phyloP scores from a whole-genome alignment of 2,888 invertebrate species.

The Amitus sp. region DNA sequence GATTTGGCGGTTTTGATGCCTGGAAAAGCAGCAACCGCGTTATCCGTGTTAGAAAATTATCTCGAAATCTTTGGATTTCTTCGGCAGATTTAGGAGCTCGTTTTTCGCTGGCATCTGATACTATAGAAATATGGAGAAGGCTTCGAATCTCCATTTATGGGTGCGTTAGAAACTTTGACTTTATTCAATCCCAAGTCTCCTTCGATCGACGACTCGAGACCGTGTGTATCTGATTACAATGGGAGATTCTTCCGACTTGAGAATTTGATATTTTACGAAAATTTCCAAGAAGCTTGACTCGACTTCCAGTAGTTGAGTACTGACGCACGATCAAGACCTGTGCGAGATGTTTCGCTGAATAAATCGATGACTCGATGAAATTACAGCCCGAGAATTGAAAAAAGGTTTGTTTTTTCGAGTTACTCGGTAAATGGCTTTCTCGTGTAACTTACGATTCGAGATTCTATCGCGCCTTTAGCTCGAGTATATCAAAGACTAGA shows the following conservation, averaged over 20 bases:
- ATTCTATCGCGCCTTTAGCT: slow-evolving; percentile 2
- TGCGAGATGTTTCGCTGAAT: not conserved
- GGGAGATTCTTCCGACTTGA: slow-evolving; percentile 31
- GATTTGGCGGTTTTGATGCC: slow-evolving; percentile 11
- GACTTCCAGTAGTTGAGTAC: not conserved
- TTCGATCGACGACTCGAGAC: slow-evolving; percentile 17
- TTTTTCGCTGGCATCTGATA: slow-evolving; percentile 16
- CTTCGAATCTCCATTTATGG: slow-evolving; percentile 46
- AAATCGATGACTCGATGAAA: not conserved
- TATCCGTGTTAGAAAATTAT: too few relatives aligned
- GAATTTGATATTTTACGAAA: slow-evolving; percentile 31
- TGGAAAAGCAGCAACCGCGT: not conserved
- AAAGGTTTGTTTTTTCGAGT: not conserved
- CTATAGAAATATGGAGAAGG: slow-evolving; percentile 20
- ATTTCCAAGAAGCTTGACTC: slow-evolving; percentile 29
- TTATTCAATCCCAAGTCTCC: slow-evolving; percentile 10
- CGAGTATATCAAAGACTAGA: slow-evolving; percentile 19
- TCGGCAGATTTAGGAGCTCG: too few relatives aligned
- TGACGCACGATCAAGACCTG: too few relatives aligned
- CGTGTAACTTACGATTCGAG: not conserved
- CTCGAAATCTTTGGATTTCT: too few relatives aligned
- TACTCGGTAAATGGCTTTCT: slow-evolving; percentile 3
- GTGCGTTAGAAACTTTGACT: slow-evolving; percentile 37
- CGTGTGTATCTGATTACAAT: slow-evolving; percentile 34
- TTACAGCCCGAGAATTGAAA: not conserved